These are phyloP conservation scores for Clarias gariepinus DNA, from an alignment of 2,113 vertebrate genomes.

Conservation along the genomic window DNA sequence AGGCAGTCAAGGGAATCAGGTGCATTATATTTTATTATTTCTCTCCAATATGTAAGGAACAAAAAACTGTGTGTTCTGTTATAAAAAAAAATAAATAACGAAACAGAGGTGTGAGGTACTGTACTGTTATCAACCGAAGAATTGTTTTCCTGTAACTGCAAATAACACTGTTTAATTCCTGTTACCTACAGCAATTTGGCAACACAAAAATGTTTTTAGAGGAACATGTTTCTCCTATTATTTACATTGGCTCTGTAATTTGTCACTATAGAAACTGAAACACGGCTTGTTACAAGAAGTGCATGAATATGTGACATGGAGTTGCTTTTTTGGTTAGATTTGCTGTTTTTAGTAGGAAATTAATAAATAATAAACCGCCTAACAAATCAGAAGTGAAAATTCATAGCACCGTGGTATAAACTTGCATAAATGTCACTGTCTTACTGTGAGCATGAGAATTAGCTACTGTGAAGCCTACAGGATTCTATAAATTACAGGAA, in stretches of 20 bases:
- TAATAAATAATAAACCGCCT: neutral
- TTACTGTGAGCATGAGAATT: neutral
- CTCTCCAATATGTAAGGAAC: neutral
- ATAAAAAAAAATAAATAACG: neutral
- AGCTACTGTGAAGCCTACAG: neutral
- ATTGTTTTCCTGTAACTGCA: neutral
- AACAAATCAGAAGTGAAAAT: neutral
- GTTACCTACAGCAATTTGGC: neutral
- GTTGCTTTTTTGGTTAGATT: neutral
- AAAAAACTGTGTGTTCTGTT: neutral
- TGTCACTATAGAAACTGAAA: neutral
- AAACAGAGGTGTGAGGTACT: neutral
- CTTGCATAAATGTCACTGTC: neutral
- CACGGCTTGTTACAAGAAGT: neutral
- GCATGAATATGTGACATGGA: neutral
- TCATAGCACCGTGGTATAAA: neutral
- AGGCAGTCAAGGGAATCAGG: constrained; percentile 78
- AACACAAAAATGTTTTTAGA: neutral
- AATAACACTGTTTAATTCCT: neutral
- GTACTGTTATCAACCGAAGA: neutral
- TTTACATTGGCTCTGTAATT: neutral
- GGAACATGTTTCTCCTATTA: neutral
- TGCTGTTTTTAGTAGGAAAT: neutral
- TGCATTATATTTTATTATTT: constrained; percentile 58
- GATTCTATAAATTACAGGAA: neutral